These are phyloP conservation scores for Oryzias curvinotus DNA, from an alignment of 2,113 vertebrate species.

Conservation along the genomic window DNA sequence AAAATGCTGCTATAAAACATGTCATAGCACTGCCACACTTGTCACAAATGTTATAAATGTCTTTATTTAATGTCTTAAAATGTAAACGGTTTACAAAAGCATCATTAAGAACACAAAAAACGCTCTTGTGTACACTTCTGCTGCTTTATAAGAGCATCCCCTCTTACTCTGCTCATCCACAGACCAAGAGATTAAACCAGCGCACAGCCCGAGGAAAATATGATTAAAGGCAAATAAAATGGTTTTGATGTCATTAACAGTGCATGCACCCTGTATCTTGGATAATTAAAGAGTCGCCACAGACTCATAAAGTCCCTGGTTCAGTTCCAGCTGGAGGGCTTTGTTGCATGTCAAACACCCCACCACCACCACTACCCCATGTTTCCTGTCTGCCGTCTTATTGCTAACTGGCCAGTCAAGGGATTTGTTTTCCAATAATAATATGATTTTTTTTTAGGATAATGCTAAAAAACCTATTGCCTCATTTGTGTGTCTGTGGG, in stretches of 20 bases:
- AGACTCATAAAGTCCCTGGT: neutral
- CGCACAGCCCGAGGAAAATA: neutral
- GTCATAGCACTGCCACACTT: neutral
- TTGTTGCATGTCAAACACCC: conserved; percentile 3
- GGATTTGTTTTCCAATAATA: conserved; percentile 15
- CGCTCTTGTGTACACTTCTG: neutral
- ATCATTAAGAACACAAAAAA: conserved; percentile 2
- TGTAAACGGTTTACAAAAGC: conserved; percentile 13
- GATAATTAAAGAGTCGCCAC: conserved; percentile 20
- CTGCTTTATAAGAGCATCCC: neutral
- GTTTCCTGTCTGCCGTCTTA: conserved; percentile 8
- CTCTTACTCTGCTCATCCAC: neutral
- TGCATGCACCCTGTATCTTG: conserved; percentile 3
- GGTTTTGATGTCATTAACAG: conserved; percentile 13
- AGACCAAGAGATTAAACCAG: neutral
- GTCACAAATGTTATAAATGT: neutral
- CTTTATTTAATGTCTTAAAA: neutral
- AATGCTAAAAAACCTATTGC: conserved; percentile 8
- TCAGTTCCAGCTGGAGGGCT: conserved; percentile 14
- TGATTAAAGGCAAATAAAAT: conserved; percentile 15
- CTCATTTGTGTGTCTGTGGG: conserved; percentile 29
- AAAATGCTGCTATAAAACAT: neutral
- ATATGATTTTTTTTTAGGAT: conserved; percentile 7
- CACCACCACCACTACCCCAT: neutral
- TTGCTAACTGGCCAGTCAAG: conserved; percentile 13